These are phyloP conservation scores for Leptinotarsa tumamoca DNA, from an alignment of 2,888 invertebrate genomes.

Conservation along the genomic window DNA sequence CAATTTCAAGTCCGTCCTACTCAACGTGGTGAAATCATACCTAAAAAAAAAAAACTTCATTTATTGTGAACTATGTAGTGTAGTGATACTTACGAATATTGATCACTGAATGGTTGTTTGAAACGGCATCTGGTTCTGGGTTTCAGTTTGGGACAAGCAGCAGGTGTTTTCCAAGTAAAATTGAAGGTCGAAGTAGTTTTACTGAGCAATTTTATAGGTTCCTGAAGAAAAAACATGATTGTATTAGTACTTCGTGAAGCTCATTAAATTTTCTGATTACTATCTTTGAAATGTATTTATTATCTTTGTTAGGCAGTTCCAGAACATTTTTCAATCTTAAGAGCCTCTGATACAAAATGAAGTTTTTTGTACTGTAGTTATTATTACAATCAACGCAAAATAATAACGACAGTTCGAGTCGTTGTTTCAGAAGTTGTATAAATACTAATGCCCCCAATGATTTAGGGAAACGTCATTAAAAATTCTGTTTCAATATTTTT, in stretches of 20 bases:
- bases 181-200: neutral
- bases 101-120: constrained; percentile 11
- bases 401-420: too few relatives aligned
- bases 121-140: neutral
- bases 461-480: too few relatives aligned
- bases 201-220: constrained; percentile 1
- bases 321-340: too few relatives aligned
- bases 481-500: too few relatives aligned
- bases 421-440: too few relatives aligned
- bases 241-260: neutral
- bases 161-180: constrained; percentile 18
- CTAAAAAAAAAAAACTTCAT: constrained; percentile 7
- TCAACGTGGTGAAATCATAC: constrained; percentile 11
- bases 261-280: too few relatives aligned
- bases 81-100: constrained; percentile 5
- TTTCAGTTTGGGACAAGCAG: constrained; percentile 3
- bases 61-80: neutral
- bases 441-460: too few relatives aligned
- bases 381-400: too few relatives aligned
- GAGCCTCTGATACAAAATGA: too few relatives aligned
- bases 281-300: too few relatives aligned
- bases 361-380: too few relatives aligned
- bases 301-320: too few relatives aligned
- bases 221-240: constrained; percentile 2
- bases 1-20: neutral